Percentiles rank a stretch among this genome's conserved stretches.
Conservation (phyloP, 2,797 vertebrate genomes). For the Heliangelus exortis region DNA sequence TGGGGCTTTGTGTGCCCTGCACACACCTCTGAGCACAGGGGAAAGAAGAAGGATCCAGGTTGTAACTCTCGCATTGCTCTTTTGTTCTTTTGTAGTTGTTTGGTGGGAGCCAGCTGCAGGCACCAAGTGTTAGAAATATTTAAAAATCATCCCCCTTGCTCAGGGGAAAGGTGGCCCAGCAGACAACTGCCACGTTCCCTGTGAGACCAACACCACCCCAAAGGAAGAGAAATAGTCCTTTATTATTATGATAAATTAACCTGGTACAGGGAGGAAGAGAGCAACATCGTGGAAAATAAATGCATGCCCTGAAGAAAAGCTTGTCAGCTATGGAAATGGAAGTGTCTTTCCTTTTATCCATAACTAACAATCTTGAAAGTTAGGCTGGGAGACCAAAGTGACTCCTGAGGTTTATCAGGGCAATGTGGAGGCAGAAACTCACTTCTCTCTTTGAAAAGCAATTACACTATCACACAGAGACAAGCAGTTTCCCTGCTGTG, state of each 20-base stretch:
- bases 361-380: conserved; percentile 61
- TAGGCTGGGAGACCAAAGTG: conserved; percentile 45
- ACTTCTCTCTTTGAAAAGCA: conserved; percentile 43
- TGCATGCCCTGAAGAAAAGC: conserved; percentile 55
- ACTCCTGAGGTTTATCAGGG: conserved; percentile 51
- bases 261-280: conserved; percentile 52
- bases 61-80: not conserved
- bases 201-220: conserved; percentile 59
- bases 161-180: conserved; percentile 4
- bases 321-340: conserved; percentile 66
- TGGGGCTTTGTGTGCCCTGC: not conserved
- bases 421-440: not conserved
- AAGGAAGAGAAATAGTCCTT: conserved; percentile 66
- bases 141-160: conserved; percentile 35
- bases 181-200: not conserved
- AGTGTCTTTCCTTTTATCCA: conserved; percentile 59
- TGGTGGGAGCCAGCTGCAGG: not conserved
- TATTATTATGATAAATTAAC: conserved; percentile 73
- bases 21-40: accelerated
- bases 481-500: conserved; percentile 38
- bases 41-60: not conserved
- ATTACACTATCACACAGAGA: conserved; percentile 46
- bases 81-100: not conserved
- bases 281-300: conserved; percentile 69
- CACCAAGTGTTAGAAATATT: conserved; percentile 28